phyloP scores from a whole-genome alignment of 2,888 invertebrate species.

The Polydrusus pterygomalis region DNA sequence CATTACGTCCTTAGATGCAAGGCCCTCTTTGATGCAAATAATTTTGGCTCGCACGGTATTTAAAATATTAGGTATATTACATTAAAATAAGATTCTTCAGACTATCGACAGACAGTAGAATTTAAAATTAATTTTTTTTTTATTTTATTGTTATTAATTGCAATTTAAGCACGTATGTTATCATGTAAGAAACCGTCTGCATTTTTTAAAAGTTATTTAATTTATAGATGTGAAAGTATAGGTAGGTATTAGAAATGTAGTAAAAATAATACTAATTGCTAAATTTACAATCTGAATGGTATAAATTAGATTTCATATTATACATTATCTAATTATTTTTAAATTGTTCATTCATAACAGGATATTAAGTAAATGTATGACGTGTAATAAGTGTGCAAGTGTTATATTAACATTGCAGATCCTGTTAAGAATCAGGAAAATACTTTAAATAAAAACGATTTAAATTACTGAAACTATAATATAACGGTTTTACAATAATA shows the following conservation, averaged over 20 bases:
- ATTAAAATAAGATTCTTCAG: too few relatives aligned
- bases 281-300: conserved; percentile 8
- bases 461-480: not conserved
- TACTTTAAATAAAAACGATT: not conserved
- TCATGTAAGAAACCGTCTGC: conserved; percentile 9
- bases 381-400: conserved; percentile 1
- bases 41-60: too few relatives aligned
- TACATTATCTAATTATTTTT: conserved; percentile 23
- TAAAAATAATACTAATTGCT: conserved; percentile 30
- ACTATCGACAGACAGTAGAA: too few relatives aligned
- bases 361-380: conserved; percentile 25
- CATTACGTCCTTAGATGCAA: too few relatives aligned
- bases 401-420: conserved; percentile 11
- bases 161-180: conserved; percentile 1
- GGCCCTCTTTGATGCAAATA: too few relatives aligned
- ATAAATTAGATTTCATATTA: conserved; percentile 22
- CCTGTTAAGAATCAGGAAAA: conserved; percentile 25
- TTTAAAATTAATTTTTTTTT: too few relatives aligned
- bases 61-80: too few relatives aligned
- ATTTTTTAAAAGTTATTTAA: conserved; percentile 14
- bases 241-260: conserved; percentile 24
- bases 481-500: not conserved
- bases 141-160: conserved; percentile 1
- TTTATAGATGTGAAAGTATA: conserved; percentile 24
- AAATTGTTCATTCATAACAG: conserved; percentile 25